Evolutionary conservation across 2,797 vertebrate genomes (phyloP), one percentile per base, ranked within the genome.

Genomic region (Phaenicophaeus curvirostris): DNA sequence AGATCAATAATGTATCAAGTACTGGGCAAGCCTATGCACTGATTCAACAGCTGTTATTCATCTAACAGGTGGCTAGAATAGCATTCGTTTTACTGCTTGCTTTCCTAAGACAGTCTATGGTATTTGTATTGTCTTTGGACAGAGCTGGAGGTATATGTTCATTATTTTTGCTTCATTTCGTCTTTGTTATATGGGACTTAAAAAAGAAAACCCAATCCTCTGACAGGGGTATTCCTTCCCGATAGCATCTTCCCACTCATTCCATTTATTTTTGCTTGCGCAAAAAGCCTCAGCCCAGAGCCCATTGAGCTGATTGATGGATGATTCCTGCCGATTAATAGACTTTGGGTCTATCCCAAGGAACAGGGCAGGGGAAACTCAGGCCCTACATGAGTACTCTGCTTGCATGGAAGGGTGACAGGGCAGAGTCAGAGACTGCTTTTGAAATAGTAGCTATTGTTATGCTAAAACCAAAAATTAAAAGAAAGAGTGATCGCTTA

Each of bases 391-490:
- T 1, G 8, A 82, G 48, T n/a, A 54, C 44, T 90, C 25, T 33
- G 33, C 57, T 79, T 79, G 39, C 69, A 30, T 51, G 57, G 79
- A 88, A 90, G 67, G 63, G 44, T 71, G 71, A 87, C 53, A 91
- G 74, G 57, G 59, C 77, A 94, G 69, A 88, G 44, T 39, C 63
- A 65, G 57, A 61, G 87, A 44, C 65, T 72, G 85, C 85, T 90
- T 93, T 93, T 89, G 80, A 90, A 91, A 85, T 37, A 90, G 59
- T 25, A 79, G 39, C 61, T 89, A 89, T 83, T 91, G 90, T 90
- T 93, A 93, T 57, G 84, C 42, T 94, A 95, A 96, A 86, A 6
- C 31, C n/a, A 93, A 90, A 96, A 94, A 95, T 71, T 87, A 67
- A 75, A 93, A 87, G 92, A 90, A 73, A 59, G 48, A 75, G 66